These are phyloP conservation scores for Slavum lentiscoides DNA, from an alignment of 2,888 invertebrate genomes.

Conservation along the genomic window DNA sequence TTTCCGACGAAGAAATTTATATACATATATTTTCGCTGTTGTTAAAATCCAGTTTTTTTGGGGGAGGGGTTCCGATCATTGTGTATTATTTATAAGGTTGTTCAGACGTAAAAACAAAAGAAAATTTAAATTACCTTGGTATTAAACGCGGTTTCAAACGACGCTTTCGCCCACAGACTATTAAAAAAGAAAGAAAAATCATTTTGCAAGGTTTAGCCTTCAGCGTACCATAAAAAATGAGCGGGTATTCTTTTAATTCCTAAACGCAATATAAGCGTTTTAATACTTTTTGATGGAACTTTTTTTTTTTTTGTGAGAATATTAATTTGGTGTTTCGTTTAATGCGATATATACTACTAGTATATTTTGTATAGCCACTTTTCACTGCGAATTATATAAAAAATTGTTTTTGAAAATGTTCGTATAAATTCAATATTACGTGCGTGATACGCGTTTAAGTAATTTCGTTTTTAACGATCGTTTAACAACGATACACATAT, in stretches of 20 bases:
- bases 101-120: background rate
- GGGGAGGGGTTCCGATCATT: background rate
- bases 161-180: background rate
- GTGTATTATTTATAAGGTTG: background rate
- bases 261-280: conserved; percentile 31
- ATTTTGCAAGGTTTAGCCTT: background rate
- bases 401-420: conserved; percentile 10
- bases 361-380: background rate
- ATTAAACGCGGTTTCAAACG: background rate
- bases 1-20: no score
- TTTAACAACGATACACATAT: no score
- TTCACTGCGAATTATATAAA: background rate
- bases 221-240: background rate
- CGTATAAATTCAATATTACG: no score
- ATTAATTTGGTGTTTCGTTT: conserved; percentile 8
- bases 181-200: background rate
- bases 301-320: background rate
- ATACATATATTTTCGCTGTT: background rate
- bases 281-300: conserved; percentile 34
- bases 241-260: conserved; percentile 16
- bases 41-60: background rate
- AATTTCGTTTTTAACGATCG: no score
- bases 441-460: no score
- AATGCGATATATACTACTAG: background rate
- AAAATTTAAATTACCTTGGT: no score